These are phyloP conservation scores for Cyclopterus lumpus DNA, from an alignment of 2,797 vertebrate genomes.

Conservation along the genomic window DNA sequence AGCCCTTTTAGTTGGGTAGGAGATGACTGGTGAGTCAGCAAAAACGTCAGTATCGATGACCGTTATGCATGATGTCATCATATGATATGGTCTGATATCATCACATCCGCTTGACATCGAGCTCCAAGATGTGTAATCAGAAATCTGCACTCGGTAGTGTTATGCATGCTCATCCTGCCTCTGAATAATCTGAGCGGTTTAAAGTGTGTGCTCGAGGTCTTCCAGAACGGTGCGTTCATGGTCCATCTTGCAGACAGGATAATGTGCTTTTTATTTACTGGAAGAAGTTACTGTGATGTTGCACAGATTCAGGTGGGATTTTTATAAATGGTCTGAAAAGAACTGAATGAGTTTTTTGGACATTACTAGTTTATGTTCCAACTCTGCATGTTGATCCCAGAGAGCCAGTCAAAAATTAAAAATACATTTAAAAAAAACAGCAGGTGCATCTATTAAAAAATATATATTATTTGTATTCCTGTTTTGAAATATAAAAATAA, in stretches of 20 bases:
- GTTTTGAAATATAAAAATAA: not conserved
- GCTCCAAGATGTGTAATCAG: not conserved
- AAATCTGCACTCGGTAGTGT: not conserved
- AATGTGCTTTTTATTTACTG: not conserved
- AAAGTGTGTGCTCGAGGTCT: not conserved
- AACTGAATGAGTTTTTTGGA: too few species aligned
- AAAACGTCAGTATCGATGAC: not conserved
- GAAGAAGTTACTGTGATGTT: not conserved
- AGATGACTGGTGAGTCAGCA: slow-evolving; percentile 18
- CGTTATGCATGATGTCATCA: not conserved
- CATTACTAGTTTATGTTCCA: not conserved
- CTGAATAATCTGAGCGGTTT: not conserved
- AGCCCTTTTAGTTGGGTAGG: not conserved
- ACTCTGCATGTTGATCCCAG: not conserved
- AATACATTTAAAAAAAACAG: not conserved
- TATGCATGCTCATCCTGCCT: not conserved
- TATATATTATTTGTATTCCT: not conserved
- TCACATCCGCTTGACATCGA: not conserved
- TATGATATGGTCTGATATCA: not conserved
- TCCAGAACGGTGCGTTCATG: not conserved
- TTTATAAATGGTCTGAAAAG: not conserved
- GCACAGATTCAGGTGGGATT: not conserved
- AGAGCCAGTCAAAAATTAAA: not conserved
- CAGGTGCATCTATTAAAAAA: not conserved
- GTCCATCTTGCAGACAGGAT: not conserved